Percentiles rank a stretch among this genome's conserved stretches.
Evolutionary conservation across 1,140 invertebrate species (phyloP).

Genomic region (Melitaea cinxia): DNA sequence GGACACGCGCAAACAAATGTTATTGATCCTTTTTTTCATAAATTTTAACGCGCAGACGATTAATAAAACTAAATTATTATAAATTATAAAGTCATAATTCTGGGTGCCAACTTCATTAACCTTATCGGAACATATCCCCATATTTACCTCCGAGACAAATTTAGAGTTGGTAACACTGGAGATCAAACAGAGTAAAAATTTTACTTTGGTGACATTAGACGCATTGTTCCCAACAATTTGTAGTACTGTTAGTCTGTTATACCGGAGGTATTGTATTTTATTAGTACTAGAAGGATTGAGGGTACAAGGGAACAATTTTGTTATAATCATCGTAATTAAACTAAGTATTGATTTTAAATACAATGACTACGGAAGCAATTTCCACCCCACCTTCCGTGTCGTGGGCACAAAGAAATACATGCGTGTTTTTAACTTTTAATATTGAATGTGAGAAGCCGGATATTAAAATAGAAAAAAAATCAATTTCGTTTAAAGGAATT

Average conservation of each 20-base stretch:
- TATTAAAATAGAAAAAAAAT: slow-evolving; percentile 88
- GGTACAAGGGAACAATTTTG: background rate
- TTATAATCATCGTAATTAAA: background rate
- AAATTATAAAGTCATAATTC: too few relatives aligned
- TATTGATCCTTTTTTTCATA: too few relatives aligned
- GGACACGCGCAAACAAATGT: too few relatives aligned
- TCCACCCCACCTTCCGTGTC: slow-evolving; percentile 89
- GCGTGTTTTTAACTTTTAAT: slow-evolving; percentile 93
- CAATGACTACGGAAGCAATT: slow-evolving; percentile 74
- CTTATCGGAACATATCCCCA: too few relatives aligned
- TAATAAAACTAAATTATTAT: too few relatives aligned
- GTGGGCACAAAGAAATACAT: slow-evolving; percentile 94
- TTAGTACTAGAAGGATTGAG: background rate
- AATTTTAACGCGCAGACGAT: too few relatives aligned
- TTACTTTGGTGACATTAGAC: background rate
- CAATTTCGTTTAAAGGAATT: slow-evolving; percentile 91
- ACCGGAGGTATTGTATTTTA: slow-evolving; percentile 7
- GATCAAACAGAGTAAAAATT: background rate
- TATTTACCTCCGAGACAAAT: too few relatives aligned
- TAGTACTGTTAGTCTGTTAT: slow-evolving; percentile 4
- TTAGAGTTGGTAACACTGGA: too few relatives aligned
- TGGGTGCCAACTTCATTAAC: too few relatives aligned
- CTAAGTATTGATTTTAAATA: slow-evolving; percentile 11
- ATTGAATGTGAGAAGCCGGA: slow-evolving; percentile 94
- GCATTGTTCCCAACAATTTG: slow-evolving; percentile 1